Conservation (phyloP, 2,797 vertebrate genomes). For the Lophotriccus pileatus region DNA sequence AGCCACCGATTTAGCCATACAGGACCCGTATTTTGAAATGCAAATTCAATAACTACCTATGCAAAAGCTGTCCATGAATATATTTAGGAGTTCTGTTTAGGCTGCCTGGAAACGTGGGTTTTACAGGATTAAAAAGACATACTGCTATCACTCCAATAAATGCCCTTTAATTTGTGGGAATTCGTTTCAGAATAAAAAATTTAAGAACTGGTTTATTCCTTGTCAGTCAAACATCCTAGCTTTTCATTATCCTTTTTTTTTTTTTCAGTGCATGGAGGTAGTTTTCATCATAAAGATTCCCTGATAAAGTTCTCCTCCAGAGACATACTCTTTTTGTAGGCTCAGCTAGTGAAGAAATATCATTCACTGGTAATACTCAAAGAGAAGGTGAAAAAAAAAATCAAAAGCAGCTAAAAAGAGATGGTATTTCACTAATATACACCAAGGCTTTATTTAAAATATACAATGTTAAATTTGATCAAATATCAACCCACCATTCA, state of each 20-base stretch:
- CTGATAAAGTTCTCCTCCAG: constrained; percentile 58
- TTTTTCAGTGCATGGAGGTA: neutral
- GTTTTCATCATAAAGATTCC: constrained; percentile 35
- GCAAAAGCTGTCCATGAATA: constrained; percentile 21
- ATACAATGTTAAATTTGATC: constrained; percentile 62
- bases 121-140: neutral
- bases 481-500: constrained; percentile 59
- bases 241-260: constrained; percentile 15
- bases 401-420: constrained; percentile 42
- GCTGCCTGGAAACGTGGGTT: neutral
- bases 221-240: constrained; percentile 21
- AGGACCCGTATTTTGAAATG: constrained; percentile 16
- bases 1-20: neutral
- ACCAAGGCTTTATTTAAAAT: constrained; percentile 51
- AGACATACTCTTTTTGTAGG: constrained; percentile 20
- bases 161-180: constrained; percentile 5
- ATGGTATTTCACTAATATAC: constrained; percentile 45
- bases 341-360: constrained; percentile 41
- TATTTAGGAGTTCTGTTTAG: neutral
- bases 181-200: constrained; percentile 25
- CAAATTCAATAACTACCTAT: constrained; percentile 37
- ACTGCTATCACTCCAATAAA: constrained; percentile 4
- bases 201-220: constrained; percentile 37
- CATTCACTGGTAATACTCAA: constrained; percentile 36
- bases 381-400: neutral